Conservation (phyloP, 2,797 vertebrate genomes). For the Kryptopterus vitreolus region DNA sequence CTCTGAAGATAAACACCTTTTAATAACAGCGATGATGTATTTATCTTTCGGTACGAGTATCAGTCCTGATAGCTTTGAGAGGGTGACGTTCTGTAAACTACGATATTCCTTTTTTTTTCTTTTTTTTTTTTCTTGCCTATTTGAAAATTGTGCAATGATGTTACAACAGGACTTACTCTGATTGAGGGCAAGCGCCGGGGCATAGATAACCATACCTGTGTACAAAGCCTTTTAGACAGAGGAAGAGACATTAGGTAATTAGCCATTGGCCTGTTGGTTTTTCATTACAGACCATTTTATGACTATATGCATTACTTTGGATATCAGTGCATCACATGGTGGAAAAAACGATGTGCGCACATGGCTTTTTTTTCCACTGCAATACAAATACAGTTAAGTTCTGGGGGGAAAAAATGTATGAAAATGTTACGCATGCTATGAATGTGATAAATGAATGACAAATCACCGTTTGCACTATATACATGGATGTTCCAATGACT, state of each 20-base stretch:
- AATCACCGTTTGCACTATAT: slow-evolving; percentile 77
- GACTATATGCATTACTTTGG: slow-evolving; percentile 30
- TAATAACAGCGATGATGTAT: background rate
- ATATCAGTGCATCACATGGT: slow-evolving; percentile 6
- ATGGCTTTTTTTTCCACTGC: slow-evolving; percentile 32
- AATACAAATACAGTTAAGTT: slow-evolving; percentile 5
- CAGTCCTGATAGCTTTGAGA: background rate
- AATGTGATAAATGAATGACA: slow-evolving; percentile 31
- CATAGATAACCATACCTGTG: slow-evolving; percentile 81
- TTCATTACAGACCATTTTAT: background rate
- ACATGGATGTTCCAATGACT: slow-evolving; percentile 77
- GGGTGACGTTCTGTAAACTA: background rate
- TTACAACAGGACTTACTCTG: slow-evolving; percentile 73
- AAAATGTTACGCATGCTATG: no score
- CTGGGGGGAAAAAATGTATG: slow-evolving; percentile 39
- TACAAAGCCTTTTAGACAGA: slow-evolving; percentile 71
- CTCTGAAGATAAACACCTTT: background rate
- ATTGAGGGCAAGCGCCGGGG: slow-evolving; percentile 80
- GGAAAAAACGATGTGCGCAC: slow-evolving; percentile 11
- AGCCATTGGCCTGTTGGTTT: slow-evolving; percentile 13
- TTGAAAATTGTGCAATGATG: background rate
- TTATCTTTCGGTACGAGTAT: background rate
- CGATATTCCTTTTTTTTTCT: background rate
- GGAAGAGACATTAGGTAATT: slow-evolving; percentile 69
- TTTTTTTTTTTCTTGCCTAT: no score